Conservation (phyloP, 2,113 vertebrate genomes). For the Tragulus kanchil region DNA sequence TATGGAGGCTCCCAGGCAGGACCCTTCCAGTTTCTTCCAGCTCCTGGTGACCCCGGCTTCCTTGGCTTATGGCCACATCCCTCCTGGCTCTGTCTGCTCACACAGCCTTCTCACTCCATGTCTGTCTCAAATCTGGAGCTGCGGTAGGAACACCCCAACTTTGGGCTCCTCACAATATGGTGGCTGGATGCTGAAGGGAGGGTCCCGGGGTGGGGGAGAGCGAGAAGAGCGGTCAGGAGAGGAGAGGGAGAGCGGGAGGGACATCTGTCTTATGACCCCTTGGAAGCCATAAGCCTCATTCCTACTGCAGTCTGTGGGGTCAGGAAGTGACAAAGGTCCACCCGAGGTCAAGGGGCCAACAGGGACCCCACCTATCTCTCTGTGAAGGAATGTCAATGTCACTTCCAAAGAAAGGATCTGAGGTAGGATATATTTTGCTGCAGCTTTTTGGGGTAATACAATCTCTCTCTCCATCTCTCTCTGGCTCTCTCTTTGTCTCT, state of each 20-base stretch:
- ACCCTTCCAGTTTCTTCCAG: neutral
- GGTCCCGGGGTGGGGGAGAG: neutral
- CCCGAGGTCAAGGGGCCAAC: neutral
- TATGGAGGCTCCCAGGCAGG: neutral
- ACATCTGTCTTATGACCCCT: neutral
- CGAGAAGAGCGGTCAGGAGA: neutral
- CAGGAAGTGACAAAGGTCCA: neutral
- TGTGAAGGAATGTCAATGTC: neutral
- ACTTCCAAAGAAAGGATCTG: neutral
- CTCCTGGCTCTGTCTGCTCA: neutral
- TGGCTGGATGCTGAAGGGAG: neutral
- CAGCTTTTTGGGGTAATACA: too few species aligned
- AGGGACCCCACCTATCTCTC: neutral
- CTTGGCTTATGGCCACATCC: neutral
- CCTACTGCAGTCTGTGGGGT: neutral
- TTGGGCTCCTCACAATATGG: neutral
- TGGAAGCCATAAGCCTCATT: neutral
- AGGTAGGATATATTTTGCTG: rapidly evolving
- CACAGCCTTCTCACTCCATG: neutral
- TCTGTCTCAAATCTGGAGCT: neutral
- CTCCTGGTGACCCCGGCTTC: neutral
- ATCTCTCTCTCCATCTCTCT: neutral
- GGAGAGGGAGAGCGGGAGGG: neutral
- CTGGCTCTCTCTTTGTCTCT: neutral
- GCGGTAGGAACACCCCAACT: rapidly evolving